phyloP scores from a whole-genome alignment of 2,888 invertebrate species.

The Acanthococcus lagerstroemiae region DNA sequence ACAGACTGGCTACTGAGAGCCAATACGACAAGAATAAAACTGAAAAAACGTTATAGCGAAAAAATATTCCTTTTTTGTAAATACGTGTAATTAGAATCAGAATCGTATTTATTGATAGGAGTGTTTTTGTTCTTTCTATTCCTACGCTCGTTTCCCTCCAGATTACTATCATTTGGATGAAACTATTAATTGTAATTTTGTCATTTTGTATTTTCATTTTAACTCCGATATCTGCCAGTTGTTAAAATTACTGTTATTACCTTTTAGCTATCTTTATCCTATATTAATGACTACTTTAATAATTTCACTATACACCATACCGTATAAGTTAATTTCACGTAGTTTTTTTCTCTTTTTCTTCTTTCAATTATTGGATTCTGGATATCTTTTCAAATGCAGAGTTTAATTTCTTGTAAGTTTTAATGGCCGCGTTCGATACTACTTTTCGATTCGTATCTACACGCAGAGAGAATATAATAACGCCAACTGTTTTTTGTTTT shows the following conservation, averaged over 20 bases:
- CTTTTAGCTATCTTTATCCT: conserved; percentile 26
- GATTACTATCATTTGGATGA: conserved; percentile 27
- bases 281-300: conserved; percentile 30
- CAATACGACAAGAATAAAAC: conserved; percentile 3
- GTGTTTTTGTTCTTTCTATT: conserved; percentile 29
- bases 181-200: conserved; percentile 30
- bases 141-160: conserved; percentile 19
- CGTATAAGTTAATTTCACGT: conserved; percentile 27
- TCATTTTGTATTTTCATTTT: conserved; percentile 26
- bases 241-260: conserved; percentile 28
- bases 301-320: conserved; percentile 25
- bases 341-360: conserved; percentile 2
- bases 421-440: conserved; percentile 10
- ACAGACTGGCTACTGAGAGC: conserved; percentile 3
- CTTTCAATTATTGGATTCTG: conserved; percentile 18
- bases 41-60: conserved; percentile 24
- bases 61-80: conserved; percentile 20
- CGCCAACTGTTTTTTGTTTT: not conserved
- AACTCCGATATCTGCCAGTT: conserved; percentile 30
- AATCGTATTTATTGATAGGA: conserved; percentile 29
- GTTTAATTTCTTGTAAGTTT: conserved; percentile 26
- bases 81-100: conserved; percentile 30
- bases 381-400: not conserved
- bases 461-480: not conserved
- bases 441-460: not conserved